Evolutionary conservation across 2,888 invertebrate species (phyloP), one percentile per base, ranked within the genome.

Genomic region (Tipula unca): DNA sequence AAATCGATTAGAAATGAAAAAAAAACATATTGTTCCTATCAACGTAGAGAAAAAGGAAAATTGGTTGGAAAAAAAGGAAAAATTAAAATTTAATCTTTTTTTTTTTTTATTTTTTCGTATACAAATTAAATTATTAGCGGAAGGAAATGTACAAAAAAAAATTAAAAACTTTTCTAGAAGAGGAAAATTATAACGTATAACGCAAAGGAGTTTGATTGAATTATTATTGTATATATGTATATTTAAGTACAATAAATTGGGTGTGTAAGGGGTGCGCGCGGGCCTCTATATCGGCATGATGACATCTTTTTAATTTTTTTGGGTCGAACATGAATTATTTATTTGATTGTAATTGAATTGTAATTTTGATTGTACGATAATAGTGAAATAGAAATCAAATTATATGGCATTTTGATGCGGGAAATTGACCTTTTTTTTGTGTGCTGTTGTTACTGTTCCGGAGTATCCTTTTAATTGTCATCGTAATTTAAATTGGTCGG

Each of bases 51-150:
- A 69, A 25, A 69, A 25, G 69, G 8, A 25, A 69, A 69, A 69
- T 8, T 69, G 8, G 69, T 69, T 69, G 6, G 17, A 69, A 69
- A 48, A n/a, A 69, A 69, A 69, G 69, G 69, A 25, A 69, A 69
- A 69, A 25, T 69, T 69, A 69, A 69, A 69, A 69, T 69, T 48
- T 69, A 69, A 69, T 69, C 48, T 48, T 48, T 69, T 25, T 20
- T 20, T 69, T 69, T 69, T 25, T 20, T 20, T 69, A 25, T 69
- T 25, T 25, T 69, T 48, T 48, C n/a, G n/a, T 48, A 1, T 48
- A 48, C 48, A 69, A 69, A 69, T 69, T 69, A 69, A 69, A 69
- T 69, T 69, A 69, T 69, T 69, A 69, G 69, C 69, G 69, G 69
- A 69, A 69, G 69, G 69, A 69, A 69, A 69, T 25, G 69, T 69